phyloP scores from a whole-genome alignment of 2,888 invertebrate genomes.

The Mystacides longicornis region DNA sequence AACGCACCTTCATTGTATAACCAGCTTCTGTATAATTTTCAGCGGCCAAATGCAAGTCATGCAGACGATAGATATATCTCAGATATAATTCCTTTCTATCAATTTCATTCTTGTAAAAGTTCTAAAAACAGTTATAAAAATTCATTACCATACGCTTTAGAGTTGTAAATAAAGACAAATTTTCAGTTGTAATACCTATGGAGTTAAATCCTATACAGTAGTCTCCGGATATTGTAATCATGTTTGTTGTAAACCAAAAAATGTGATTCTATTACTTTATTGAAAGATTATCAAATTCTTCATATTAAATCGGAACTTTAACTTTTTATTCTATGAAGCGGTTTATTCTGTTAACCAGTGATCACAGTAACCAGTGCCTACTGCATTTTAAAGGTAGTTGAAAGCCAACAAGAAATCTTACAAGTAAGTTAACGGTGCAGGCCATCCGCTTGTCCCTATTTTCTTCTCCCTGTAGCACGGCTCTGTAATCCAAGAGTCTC shows the following conservation, averaged over 20 bases:
- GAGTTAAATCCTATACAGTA: no score
- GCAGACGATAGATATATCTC: conserved; percentile 88
- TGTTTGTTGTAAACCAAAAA: no score
- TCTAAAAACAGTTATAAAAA: conserved; percentile 47
- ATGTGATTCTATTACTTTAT: background rate
- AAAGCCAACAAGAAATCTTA: conserved; percentile 36
- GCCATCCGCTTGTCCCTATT: conserved; percentile 94
- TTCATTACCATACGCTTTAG: no score
- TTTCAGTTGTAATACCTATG: no score
- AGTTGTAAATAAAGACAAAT: no score
- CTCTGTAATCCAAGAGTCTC: conserved; percentile 85
- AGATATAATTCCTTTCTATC: conserved; percentile 94
- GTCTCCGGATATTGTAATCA: no score
- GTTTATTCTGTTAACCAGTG: no score
- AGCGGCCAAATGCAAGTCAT: conserved; percentile 83
- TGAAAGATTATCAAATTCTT: background rate
- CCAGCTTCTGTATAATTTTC: conserved; percentile 94
- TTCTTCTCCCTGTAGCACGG: conserved; percentile 92
- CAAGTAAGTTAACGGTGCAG: conserved; percentile 88
- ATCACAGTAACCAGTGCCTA: no score
- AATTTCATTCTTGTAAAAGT: conserved; percentile 94
- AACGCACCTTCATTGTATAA: conserved; percentile 69
- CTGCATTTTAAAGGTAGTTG: no score
- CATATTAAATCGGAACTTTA: background rate
- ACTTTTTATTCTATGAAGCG: no score